Base-by-base conservation (phyloP, 2,113 vertebrate genomes). In the Neotoma lepida region DNA sequence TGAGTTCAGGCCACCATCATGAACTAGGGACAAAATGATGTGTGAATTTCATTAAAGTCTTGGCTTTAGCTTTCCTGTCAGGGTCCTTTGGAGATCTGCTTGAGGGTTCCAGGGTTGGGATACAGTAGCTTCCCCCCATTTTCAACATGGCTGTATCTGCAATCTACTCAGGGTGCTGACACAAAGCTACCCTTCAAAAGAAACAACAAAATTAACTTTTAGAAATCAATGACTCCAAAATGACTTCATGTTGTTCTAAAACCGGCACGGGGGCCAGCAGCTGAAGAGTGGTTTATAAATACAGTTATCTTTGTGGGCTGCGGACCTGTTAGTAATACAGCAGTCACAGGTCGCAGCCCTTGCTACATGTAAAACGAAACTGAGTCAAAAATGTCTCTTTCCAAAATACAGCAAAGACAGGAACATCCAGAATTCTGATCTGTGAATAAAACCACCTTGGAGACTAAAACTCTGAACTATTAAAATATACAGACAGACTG, bases 401-500 rank as follows among this genome's bases (percentile, higher is more conserved):
- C 80, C 74, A 84, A 90, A 98, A 93, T 95, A 97, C 97, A 97
- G 96, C 97, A 95, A 82, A 87, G 89, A 86, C 51, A 96, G 88
- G 95, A 95, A 97, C 97, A 91, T 90, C 73, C 73, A 89, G 89
- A 87, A 78, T 95, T 95, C 54, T 12, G n/a, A 93, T 91, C 51
- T 95, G 98, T 98, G 97, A 97, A 96, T 96, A 96, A 98, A 97
- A 97, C 66, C 58, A 92, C 70, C 80, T 84, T 73, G 91, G 95
- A 81, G 97, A 97, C 95, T 97, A 94, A 89, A 98, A 82, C 97
- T 97, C 98, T 98, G 96, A 97, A 94, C 97, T 97, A 98, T 97
- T 96, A 97, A 98, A 98, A 98, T 98, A 96, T 98, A 98, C 98
- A 98, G 96, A 98, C 97, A 93, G 98, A 98, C 93, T 97, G 98